phyloP scores from a whole-genome alignment of 1,140 invertebrate species.

The Procambarus clarkii region DNA sequence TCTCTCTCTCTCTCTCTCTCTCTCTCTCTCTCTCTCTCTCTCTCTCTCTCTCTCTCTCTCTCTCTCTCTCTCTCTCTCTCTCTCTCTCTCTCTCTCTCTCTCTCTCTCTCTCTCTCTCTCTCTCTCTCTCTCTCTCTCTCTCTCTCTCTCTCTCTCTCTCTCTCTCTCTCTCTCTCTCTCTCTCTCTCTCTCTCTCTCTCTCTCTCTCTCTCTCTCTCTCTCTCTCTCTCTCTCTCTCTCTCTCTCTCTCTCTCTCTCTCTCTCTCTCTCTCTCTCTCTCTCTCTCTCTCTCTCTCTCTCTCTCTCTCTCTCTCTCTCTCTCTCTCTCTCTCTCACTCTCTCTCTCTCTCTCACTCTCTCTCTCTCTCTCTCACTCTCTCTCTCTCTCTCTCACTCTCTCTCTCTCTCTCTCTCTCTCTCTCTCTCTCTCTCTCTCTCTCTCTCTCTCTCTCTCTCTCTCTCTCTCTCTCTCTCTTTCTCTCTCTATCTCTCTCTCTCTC shows the following conservation, averaged over 20 bases:
- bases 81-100: neutral
- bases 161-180: neutral
- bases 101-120: neutral
- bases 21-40: too few species aligned
- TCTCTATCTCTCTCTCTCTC: too few species aligned
- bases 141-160: neutral
- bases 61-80: neutral
- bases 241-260: neutral
- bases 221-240: neutral
- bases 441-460: slow-evolving; percentile 31
- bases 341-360: neutral
- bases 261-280: neutral
- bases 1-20: too few species aligned
- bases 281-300: neutral
- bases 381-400: neutral
- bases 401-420: slow-evolving; percentile 29
- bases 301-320: neutral
- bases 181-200: neutral
- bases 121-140: neutral
- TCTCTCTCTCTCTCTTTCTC: slow-evolving; percentile 41
- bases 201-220: neutral
- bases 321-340: neutral
- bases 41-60: neutral
- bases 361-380: neutral
- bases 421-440: slow-evolving; percentile 26